These are phyloP conservation scores for Hydriomena furcata DNA, from an alignment of 2,888 invertebrate genomes.

Conservation along the genomic window DNA sequence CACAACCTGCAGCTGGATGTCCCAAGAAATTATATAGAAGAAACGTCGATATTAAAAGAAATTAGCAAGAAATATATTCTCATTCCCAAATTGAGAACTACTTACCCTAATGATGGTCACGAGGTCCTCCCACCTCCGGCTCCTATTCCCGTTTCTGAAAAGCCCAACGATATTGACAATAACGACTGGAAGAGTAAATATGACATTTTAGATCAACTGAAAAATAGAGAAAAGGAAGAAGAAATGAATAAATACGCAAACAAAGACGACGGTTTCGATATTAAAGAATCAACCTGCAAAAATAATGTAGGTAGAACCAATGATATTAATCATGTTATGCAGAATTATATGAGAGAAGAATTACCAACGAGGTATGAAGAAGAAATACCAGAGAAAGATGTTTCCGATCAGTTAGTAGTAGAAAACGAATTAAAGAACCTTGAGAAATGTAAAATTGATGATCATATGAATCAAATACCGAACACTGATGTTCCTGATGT, in stretches of 20 bases:
- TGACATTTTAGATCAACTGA: slow-evolving; percentile 66
- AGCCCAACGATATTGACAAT: slow-evolving; percentile 40
- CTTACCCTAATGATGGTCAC: slow-evolving; percentile 34
- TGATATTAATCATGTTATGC: slow-evolving; percentile 9
- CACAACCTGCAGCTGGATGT: slow-evolving; percentile 33
- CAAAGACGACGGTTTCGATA: slow-evolving; percentile 14
- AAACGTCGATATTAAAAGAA: slow-evolving; percentile 57
- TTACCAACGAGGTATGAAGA: slow-evolving; percentile 29
- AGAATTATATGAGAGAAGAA: slow-evolving; percentile 17
- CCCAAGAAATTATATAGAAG: slow-evolving; percentile 41
- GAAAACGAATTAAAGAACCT: slow-evolving; percentile 18
- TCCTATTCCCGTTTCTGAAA: slow-evolving; percentile 17
- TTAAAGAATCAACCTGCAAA: not conserved
- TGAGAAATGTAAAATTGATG: slow-evolving; percentile 18
- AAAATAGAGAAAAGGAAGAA: slow-evolving; percentile 50
- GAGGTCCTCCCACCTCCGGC: slow-evolving; percentile 22
- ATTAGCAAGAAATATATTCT: slow-evolving; percentile 72
- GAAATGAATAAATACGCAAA: slow-evolving; percentile 11
- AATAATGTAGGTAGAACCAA: not conserved
- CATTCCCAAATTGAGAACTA: slow-evolving; percentile 59
- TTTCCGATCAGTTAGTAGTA: slow-evolving; percentile 23
- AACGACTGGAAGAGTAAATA: slow-evolving; percentile 75
- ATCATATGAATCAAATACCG: slow-evolving; percentile 14
- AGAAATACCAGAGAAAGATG: slow-evolving; percentile 47
- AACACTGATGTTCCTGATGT: slow-evolving; percentile 3